Evolutionary conservation across 2,888 invertebrate species (phyloP).

Genomic region (Euclidia mi): DNA sequence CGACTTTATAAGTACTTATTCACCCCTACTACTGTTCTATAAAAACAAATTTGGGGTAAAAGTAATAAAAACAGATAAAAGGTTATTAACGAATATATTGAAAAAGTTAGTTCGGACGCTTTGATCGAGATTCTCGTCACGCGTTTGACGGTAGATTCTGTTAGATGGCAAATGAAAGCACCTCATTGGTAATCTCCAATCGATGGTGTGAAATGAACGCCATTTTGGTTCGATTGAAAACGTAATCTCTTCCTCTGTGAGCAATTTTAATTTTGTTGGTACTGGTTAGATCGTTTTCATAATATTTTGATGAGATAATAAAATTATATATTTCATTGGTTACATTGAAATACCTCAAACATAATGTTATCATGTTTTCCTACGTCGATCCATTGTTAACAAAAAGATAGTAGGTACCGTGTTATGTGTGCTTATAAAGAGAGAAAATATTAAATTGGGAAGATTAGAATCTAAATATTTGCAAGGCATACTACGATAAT

Average conservation of each 20-base stretch:
- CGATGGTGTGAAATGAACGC: slow-evolving; percentile 50
- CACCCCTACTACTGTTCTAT: slow-evolving; percentile 55
- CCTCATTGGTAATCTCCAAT: slow-evolving; percentile 51
- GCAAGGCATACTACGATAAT: too few species aligned
- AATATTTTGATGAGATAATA: too few species aligned
- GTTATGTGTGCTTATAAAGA: too few species aligned
- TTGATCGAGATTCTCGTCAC: slow-evolving; percentile 57
- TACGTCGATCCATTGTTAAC: too few species aligned
- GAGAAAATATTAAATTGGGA: too few species aligned
- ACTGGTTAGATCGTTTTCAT: not conserved
- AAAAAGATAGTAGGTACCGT: too few species aligned
- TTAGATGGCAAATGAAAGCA: slow-evolving; percentile 54
- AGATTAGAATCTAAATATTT: too few species aligned
- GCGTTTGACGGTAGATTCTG: slow-evolving; percentile 57
- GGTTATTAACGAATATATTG: slow-evolving; percentile 55
- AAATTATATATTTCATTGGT: too few species aligned
- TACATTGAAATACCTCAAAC: too few species aligned
- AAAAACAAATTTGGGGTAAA: slow-evolving; percentile 65
- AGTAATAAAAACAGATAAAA: slow-evolving; percentile 63
- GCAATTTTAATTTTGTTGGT: slow-evolving; percentile 22
- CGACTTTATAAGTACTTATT: slow-evolving; percentile 69
- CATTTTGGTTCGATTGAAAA: slow-evolving; percentile 41
- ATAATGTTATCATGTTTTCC: too few species aligned
- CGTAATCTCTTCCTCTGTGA: slow-evolving; percentile 27
- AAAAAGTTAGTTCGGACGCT: slow-evolving; percentile 50